These are phyloP conservation scores for Megaustenia siamemsis DNA, from an alignment of 2,888 invertebrate species.

Conservation along the genomic window DNA sequence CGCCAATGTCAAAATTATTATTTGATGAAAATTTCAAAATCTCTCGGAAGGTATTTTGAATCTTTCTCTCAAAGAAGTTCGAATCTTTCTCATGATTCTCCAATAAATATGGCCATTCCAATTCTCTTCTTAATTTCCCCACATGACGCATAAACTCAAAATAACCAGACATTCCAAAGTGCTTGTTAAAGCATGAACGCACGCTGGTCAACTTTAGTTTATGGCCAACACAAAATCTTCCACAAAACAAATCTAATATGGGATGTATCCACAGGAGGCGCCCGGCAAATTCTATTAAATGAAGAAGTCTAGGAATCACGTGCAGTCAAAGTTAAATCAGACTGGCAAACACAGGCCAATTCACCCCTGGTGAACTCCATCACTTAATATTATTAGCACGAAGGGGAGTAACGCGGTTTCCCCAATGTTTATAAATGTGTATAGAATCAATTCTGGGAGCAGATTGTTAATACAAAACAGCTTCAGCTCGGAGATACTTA, in stretches of 20 bases:
- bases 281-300: constrained; percentile 7
- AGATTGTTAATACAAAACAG: too few relatives aligned
- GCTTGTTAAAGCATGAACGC: not conserved
- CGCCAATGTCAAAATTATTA: too few relatives aligned
- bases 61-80: too few relatives aligned
- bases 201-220: not conserved
- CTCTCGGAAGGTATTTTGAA: too few relatives aligned
- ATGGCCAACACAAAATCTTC: not conserved
- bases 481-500: too few relatives aligned
- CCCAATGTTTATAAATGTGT: too few relatives aligned
- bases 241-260: constrained; percentile 11
- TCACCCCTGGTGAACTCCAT: not conserved
- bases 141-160: not conserved
- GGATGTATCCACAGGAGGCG: not conserved
- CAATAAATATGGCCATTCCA: too few relatives aligned
- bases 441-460: too few relatives aligned
- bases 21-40: too few relatives aligned
- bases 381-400: not conserved
- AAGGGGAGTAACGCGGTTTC: not conserved
- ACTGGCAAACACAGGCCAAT: not conserved
- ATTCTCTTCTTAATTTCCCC: too few relatives aligned
- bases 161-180: not conserved
- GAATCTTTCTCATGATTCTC: too few relatives aligned
- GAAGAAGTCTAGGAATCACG: constrained; percentile 6
- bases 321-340: constrained; percentile 12